These are phyloP conservation scores for Vidua macroura DNA, from an alignment of 2,113 vertebrate genomes.

Conservation along the genomic window DNA sequence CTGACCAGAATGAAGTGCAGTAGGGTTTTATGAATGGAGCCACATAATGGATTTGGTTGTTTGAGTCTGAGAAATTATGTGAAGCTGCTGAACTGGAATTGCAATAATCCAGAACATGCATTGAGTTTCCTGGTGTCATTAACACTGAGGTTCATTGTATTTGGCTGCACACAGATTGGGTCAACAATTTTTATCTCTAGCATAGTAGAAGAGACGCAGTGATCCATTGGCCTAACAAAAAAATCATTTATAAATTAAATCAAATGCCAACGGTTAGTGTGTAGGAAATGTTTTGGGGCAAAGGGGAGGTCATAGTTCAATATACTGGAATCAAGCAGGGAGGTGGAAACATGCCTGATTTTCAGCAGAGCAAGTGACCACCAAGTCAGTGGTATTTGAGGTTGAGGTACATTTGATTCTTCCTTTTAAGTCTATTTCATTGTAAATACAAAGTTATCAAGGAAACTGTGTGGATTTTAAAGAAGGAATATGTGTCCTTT, in stretches of 20 bases:
- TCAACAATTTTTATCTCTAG: constrained; percentile 40
- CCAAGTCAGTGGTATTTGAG: neutral
- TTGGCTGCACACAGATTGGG: neutral
- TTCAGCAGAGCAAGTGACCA: neutral
- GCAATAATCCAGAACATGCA: constrained; percentile 30
- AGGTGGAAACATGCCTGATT: neutral
- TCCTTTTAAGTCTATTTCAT: neutral
- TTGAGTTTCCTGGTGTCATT: constrained; percentile 29
- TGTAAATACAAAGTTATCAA: neutral
- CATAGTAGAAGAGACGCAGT: neutral
- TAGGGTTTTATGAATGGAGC: constrained; percentile 40
- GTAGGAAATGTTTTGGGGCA: neutral
- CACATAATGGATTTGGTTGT: neutral
- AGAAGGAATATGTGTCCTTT: neutral
- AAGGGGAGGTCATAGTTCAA: neutral
- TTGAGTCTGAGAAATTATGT: constrained; percentile 1
- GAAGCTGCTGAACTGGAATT: constrained; percentile 58
- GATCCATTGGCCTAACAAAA: neutral
- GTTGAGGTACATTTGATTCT: neutral
- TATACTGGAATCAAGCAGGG: neutral
- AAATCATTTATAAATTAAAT: constrained; percentile 10
- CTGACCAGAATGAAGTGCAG: neutral
- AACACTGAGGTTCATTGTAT: constrained; percentile 50
- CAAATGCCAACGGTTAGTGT: neutral
- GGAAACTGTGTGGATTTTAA: neutral